Evolutionary conservation across 2,797 vertebrate genomes (phyloP), one percentile per base, ranked within the genome.

Genomic region (Acipenser oxyrinchus): DNA sequence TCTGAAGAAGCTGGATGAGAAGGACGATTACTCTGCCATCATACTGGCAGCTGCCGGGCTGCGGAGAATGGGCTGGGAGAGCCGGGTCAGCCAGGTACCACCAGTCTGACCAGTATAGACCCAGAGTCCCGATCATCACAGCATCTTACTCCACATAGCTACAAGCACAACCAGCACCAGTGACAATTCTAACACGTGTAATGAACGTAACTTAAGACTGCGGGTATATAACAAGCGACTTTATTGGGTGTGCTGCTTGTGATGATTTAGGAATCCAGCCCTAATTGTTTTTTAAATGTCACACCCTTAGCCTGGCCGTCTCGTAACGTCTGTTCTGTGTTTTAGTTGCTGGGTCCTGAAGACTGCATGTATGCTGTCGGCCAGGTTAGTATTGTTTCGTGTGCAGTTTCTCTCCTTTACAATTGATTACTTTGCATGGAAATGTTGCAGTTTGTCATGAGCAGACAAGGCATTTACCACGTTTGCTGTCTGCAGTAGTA

Each of bases 341-440:
- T 75, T 7, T 76, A 97, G 95, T 81, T 95, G 73, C 80, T 97
- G 67, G 80, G 70, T 37, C 93, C 94, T 1, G 90, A 93, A 10
- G 93, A 95, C 72, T 97, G 95, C 57, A 87, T 97, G 75, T 95
- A 95, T n/a, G 96, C 93, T 53, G 92, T 97, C 1, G 94, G 93
- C 70, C 93, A 94, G 90, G 94, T 95, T 71, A 4, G 72, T 69
- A 57, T 62, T 50, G 5, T 49, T 23, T 57, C 0, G 8, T 1
- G 60, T 37, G 23, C 23, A 37, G 1, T 59, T 50, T 23, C 13
- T 49, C 6, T 48, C 11, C n/a, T 65, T 61, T 65, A n/a, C 49
- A 37, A 37, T 37, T 37, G 23, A 37, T 37, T 37, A 37, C 23
- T 3, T 3, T 4, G 23, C 23, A 37, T 37, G 23, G 23, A 37